These are phyloP conservation scores for Callaeas wilsoni DNA, from an alignment of 2,113 vertebrate genomes.

Conservation along the genomic window DNA sequence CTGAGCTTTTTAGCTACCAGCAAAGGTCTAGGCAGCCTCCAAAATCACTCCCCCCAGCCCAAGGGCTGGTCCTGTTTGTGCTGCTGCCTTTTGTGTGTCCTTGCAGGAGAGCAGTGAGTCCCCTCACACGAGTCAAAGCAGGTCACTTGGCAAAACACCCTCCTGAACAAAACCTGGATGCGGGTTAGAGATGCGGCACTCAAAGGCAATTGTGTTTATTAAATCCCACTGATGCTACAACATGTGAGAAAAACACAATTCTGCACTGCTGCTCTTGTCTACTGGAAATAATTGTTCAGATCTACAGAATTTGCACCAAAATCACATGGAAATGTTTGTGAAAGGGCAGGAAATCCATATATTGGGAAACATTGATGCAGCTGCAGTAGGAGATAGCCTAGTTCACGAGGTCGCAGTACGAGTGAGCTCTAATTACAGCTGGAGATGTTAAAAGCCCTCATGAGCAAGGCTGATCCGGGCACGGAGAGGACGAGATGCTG, in stretches of 20 bases:
- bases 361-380: neutral
- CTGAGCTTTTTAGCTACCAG: neutral
- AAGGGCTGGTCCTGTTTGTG: neutral
- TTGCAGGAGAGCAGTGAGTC: neutral
- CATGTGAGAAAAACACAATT: neutral
- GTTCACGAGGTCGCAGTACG: neutral
- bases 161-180: neutral
- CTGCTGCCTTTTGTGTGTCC: neutral
- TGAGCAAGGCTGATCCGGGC: neutral
- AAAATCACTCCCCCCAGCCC: neutral
- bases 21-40: neutral
- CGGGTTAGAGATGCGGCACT: rapidly evolving
- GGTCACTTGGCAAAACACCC: neutral
- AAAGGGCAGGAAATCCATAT: neutral
- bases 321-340: neutral
- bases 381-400: neutral
- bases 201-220: neutral
- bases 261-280: neutral
- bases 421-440: neutral
- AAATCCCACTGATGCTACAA: neutral
- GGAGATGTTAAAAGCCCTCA: neutral
- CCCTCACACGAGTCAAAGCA: neutral
- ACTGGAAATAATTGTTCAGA: neutral
- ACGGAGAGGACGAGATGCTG: neutral
- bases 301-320: neutral